Percentiles rank a stretch among this genome's conserved stretches.
Conservation (phyloP, 2,888 invertebrate genomes). For the Strigamia maritima region DNA sequence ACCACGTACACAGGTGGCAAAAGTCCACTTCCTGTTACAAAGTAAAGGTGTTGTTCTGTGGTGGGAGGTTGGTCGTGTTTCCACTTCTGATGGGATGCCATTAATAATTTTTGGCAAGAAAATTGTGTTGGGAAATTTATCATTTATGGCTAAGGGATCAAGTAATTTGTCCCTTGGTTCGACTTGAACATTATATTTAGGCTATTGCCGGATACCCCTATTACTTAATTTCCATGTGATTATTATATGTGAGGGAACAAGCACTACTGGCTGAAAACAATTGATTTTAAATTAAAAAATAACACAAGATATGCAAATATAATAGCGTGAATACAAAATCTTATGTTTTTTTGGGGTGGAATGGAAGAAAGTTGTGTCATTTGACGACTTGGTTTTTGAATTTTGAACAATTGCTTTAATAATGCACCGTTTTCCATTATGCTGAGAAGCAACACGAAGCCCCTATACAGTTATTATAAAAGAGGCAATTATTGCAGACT, state of each 20-base stretch:
- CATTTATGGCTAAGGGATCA: slow-evolving; percentile 5
- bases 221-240: slow-evolving; percentile 15
- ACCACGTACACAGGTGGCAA: slow-evolving; percentile 31
- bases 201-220: neutral
- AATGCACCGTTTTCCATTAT: slow-evolving; percentile 10
- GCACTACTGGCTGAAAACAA: neutral
- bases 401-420: slow-evolving; percentile 25
- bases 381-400: neutral
- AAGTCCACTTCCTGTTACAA: slow-evolving; percentile 19
- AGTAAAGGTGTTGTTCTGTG: slow-evolving; percentile 29
- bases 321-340: too few species aligned
- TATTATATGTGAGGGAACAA: neutral
- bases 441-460: neutral
- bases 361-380: neutral
- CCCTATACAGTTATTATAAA: slow-evolving; percentile 16
- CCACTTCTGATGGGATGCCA: slow-evolving; percentile 23
- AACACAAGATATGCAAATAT: neutral
- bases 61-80: slow-evolving; percentile 12
- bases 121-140: slow-evolving; percentile 26
- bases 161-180: neutral
- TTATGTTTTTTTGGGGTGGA: neutral
- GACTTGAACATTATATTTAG: slow-evolving; percentile 5
- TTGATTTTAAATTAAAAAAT: neutral
- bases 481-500: slow-evolving; percentile 32
- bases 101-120: slow-evolving; percentile 34